These are phyloP conservation scores for Fistularia commersonii DNA, from an alignment of 2,797 vertebrate species.

Conservation along the genomic window DNA sequence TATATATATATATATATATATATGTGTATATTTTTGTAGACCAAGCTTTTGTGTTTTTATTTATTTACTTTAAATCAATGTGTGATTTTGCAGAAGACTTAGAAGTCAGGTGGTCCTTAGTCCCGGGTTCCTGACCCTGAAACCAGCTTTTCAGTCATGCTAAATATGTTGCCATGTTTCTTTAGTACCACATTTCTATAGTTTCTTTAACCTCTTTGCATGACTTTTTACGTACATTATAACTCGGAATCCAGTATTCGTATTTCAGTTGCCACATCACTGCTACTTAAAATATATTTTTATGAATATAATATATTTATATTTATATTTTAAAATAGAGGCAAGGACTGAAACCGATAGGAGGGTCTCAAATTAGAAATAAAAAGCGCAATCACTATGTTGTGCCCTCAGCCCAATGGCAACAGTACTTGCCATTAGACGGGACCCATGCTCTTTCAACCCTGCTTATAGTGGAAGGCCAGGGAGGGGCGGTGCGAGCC, in stretches of 20 bases:
- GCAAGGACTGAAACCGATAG: constrained; percentile 21
- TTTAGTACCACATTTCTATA: too few species aligned
- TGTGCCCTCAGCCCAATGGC: constrained; percentile 18
- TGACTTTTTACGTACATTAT: constrained; percentile 27
- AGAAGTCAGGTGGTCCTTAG: too few species aligned
- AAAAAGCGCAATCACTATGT: constrained; percentile 1
- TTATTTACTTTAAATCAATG: too few species aligned
- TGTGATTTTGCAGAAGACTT: too few species aligned
- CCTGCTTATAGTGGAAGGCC: constrained; percentile 22
- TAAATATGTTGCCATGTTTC: constrained; percentile 9
- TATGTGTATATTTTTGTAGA: too few species aligned
- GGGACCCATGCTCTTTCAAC: constrained; percentile 47
- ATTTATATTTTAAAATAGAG: constrained; percentile 1
- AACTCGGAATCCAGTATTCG: constrained; percentile 12
- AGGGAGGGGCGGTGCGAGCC: constrained; percentile 36
- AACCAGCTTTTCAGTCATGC: constrained; percentile 5
- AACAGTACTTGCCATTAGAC: constrained; percentile 47
- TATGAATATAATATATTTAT: too few species aligned
- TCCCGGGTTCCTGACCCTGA: background rate
- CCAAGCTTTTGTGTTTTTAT: too few species aligned
- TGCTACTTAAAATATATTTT: too few species aligned
- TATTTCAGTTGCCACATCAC: too few species aligned
- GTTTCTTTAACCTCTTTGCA: background rate
- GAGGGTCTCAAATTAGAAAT: constrained; percentile 26
- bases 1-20: too few species aligned